These are phyloP conservation scores for Machimus atricapillus DNA, from an alignment of 2,888 invertebrate genomes.

Conservation along the genomic window DNA sequence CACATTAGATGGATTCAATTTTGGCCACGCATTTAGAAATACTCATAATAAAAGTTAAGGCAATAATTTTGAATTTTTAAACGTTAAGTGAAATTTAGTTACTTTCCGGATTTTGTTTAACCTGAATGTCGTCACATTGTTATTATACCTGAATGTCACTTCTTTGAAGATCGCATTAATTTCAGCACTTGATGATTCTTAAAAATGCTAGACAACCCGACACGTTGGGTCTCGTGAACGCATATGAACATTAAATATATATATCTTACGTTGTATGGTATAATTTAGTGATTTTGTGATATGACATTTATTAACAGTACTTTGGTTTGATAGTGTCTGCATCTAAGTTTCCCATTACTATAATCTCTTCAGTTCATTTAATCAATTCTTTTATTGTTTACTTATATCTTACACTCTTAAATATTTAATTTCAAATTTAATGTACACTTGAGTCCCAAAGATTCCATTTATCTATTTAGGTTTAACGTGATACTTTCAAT, in stretches of 20 bases:
- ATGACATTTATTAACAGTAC: background rate
- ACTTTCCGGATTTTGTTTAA: background rate
- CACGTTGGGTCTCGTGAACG: background rate
- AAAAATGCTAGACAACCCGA: background rate
- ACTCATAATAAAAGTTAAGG: background rate
- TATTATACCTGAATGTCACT: background rate
- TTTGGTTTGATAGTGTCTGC: slow-evolving; percentile 23
- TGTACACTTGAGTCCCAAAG: slow-evolving; percentile 20
- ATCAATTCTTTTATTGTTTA: background rate
- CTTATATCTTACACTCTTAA: background rate
- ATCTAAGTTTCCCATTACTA: slow-evolving; percentile 1
- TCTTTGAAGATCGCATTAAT: slow-evolving; percentile 9
- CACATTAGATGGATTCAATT: slow-evolving; percentile 17
- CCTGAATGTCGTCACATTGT: background rate
- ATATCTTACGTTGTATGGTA: slow-evolving; percentile 41
- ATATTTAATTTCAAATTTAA: background rate
- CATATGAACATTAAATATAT: slow-evolving; percentile 33
- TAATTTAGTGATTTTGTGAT: slow-evolving; percentile 21
- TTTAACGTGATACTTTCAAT: background rate
- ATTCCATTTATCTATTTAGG: background rate
- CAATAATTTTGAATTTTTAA: background rate
- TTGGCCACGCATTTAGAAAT: slow-evolving; percentile 44
- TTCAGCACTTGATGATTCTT: background rate
- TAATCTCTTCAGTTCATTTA: background rate
- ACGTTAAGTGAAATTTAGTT: background rate